Evolutionary conservation across 2,888 invertebrate species (phyloP).

Genomic region (Plebejus anna): DNA sequence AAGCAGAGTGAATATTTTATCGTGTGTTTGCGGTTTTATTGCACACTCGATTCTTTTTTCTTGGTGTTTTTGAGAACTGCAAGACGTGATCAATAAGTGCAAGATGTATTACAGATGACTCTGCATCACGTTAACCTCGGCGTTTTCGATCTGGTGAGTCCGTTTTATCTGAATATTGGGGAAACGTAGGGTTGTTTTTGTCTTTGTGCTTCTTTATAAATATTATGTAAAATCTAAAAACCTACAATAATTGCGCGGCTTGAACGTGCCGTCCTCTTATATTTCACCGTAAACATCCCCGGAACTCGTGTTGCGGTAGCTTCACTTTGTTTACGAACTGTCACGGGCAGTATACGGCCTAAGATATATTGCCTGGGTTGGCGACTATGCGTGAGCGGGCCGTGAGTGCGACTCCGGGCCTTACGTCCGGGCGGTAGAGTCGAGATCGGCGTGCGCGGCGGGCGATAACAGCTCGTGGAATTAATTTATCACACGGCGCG

Average conservation of each 20-base stretch:
- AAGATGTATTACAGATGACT: conserved; percentile 78
- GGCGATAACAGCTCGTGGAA: conserved; percentile 77
- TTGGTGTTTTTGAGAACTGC: conserved; percentile 75
- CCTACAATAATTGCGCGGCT: neutral
- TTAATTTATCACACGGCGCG: conserved; percentile 80
- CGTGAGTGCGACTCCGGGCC: conserved; percentile 49
- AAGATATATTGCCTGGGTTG: conserved; percentile 81
- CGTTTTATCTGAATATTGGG: conserved; percentile 25
- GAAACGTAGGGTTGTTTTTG: conserved; percentile 28
- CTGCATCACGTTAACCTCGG: conserved; percentile 56
- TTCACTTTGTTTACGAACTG: conserved; percentile 81
- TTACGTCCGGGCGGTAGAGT: conserved; percentile 43
- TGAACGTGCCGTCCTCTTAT: neutral
- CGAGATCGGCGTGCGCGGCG: conserved; percentile 39
- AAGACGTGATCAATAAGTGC: conserved; percentile 79
- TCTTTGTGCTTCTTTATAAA: conserved; percentile 32
- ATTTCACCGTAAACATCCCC: conserved; percentile 41
- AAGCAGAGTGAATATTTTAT: conserved; percentile 58
- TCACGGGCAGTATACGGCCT: conserved; percentile 80
- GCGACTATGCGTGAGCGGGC: conserved; percentile 75
- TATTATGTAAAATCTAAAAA: conserved; percentile 29
- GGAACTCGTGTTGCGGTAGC: conserved; percentile 75
- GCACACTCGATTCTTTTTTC: conserved; percentile 74
- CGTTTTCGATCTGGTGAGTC: conserved; percentile 69
- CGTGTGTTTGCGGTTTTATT: conserved; percentile 60